These are phyloP conservation scores for Hedya salicella DNA, from an alignment of 2,888 invertebrate species.

Conservation along the genomic window DNA sequence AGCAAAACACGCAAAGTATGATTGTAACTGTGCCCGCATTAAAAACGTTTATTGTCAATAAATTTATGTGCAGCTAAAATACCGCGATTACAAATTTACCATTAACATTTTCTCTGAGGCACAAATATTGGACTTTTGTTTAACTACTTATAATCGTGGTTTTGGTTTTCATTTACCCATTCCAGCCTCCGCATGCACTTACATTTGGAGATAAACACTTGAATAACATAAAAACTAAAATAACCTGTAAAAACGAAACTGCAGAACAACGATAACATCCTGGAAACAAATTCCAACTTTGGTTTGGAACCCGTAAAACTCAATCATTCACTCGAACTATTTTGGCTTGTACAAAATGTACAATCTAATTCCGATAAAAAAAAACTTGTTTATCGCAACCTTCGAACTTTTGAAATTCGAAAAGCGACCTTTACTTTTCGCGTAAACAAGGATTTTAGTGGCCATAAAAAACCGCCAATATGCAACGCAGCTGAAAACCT, in stretches of 20 bases:
- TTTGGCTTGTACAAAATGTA: neutral
- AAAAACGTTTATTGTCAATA: too few species aligned
- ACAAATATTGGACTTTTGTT: too few species aligned
- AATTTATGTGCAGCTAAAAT: too few species aligned
- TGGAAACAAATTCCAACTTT: neutral
- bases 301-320: neutral
- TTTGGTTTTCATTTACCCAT: too few species aligned
- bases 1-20: too few species aligned
- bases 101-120: too few species aligned
- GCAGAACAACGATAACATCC: neutral
- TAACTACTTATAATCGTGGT: too few species aligned
- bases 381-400: neutral
- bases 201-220: neutral
- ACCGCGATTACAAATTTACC: too few species aligned
- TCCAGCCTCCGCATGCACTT: too few species aligned
- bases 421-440: neutral
- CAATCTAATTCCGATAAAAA: neutral
- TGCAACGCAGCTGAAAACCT: slow-evolving; percentile 6
- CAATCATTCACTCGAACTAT: neutral
- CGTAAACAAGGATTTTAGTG: slow-evolving; percentile 1
- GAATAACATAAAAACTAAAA: neutral
- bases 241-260: too few species aligned
- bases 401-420: neutral
- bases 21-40: too few species aligned
- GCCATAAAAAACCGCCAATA: neutral